Base-by-base conservation (phyloP, 1,140 invertebrate genomes). In the Drosophila ercepeae region DNA sequence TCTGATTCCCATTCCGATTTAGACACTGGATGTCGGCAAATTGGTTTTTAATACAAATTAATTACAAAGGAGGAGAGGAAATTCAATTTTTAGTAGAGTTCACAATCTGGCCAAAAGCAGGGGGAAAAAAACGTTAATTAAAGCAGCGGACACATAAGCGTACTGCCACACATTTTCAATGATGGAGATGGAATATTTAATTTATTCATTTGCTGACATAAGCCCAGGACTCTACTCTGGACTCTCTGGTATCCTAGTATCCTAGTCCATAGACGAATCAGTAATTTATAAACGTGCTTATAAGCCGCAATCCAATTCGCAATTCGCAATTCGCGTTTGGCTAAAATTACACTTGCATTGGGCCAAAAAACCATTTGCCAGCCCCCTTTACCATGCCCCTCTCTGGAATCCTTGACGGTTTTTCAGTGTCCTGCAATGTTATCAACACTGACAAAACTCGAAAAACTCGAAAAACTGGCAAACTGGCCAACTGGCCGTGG, bases 231-330 rank as follows among this genome's bases (percentile, higher is more conserved):
- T 42, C 25, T 54, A 48, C 14, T 6, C 2, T 4, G 39, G 36
- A n/a, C 51, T 21, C 44, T 6, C 13, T 2, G 44, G 44, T 42
- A 42, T 53, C n/a, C n/a, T n/a, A n/a, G n/a, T n/a, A n/a, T n/a
- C n/a, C 48, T 46, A 50, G 53, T 55, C 46, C 71, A 75, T 58
- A 75, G 61, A 81, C 61, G 81, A 65, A 86, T 86, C 72, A 86
- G 81, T 84, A 86, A 84, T 84, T 84, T 84, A 84, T 84, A 84
- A 84, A 84, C 76, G 81, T 86, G 81, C 79, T 78, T 68, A 84
- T 86, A 84, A 84, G 71, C 79, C 79, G 81, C 81, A 84, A 84
- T 84, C 81, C 81, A 86, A 84, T 78, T 78, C 81, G 79, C 70
- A 69, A 61, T 39, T 39, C 34, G 34, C 34, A 16, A 39, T 39